phyloP scores from a whole-genome alignment of 2,888 invertebrate genomes.

The Alviniconcha strummeri region DNA sequence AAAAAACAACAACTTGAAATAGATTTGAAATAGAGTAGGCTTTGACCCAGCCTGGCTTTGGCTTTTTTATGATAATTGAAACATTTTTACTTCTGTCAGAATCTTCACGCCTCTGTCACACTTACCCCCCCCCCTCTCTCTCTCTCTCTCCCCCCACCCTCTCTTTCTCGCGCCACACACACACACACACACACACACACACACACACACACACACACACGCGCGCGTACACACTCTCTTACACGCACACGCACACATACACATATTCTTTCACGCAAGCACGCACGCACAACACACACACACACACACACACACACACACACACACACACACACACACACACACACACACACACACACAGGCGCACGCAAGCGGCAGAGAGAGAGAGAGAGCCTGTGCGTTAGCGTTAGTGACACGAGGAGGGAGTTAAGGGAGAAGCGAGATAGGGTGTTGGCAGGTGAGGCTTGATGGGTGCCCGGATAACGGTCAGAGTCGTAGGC shows the following conservation, averaged over 20 bases:
- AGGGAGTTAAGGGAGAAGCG: too few species aligned
- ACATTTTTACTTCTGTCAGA: too few species aligned
- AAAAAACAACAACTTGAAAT: too few species aligned
- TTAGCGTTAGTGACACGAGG: too few species aligned
- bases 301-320: neutral
- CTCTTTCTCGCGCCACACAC: neutral
- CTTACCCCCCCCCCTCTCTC: neutral
- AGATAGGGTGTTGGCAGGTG: too few species aligned
- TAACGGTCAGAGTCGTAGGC: too few species aligned
- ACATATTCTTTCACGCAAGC: neutral
- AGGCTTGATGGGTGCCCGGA: too few species aligned
- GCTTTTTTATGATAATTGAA: too few species aligned
- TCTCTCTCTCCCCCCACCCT: neutral
- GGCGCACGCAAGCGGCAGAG: too few species aligned
- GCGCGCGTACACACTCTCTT: neutral
- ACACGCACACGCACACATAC: neutral
- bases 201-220: neutral
- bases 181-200: neutral
- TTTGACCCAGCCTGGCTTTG: too few species aligned
- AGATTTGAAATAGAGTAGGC: too few species aligned
- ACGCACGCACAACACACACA: neutral
- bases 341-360: neutral
- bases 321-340: neutral
- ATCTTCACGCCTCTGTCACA: neutral
- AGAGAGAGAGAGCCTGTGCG: too few species aligned